Percentiles rank a stretch among this genome's conserved stretches.
phyloP scores from a whole-genome alignment of 30 jellyfish, hydroid and myxozoan genomes.

The Catostylus mosaicus region DNA sequence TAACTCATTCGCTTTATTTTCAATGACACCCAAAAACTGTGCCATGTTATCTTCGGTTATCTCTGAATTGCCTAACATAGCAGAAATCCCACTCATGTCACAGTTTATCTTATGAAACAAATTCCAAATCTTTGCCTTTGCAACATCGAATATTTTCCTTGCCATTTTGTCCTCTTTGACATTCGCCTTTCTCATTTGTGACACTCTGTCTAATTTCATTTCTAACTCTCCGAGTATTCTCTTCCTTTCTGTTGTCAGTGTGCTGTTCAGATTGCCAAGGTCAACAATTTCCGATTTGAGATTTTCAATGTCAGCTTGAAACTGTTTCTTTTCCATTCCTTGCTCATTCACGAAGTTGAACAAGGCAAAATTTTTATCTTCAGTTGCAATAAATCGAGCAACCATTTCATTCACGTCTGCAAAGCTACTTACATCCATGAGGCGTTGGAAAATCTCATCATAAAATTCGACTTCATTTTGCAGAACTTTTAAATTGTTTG shows the following conservation, averaged over 20 bases:
- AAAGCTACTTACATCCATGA: conserved; percentile 79
- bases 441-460: conserved; percentile 77
- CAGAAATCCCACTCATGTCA: conserved; percentile 1
- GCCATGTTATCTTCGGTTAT: conserved; percentile 75
- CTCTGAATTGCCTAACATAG: conserved; percentile 68
- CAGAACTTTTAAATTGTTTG: conserved; percentile 36
- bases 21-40: conserved; percentile 81
- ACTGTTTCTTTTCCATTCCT: conserved; percentile 49
- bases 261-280: conserved; percentile 38
- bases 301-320: conserved; percentile 47
- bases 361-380: conserved; percentile 84
- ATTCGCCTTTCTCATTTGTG: conserved; percentile 9
- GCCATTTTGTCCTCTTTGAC: conserved; percentile 34
- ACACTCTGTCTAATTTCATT: conserved; percentile 23
- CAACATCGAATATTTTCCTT: conserved; percentile 26
- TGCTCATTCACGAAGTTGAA: conserved; percentile 90
- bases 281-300: conserved; percentile 47
- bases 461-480: conserved; percentile 74
- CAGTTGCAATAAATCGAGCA: conserved; percentile 60
- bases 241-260: conserved; percentile 54
- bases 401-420: conserved; percentile 80
- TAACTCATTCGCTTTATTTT: conserved; percentile 72
- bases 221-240: conserved; percentile 46
- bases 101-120: conserved; percentile 15
- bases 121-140: conserved; percentile 17